Evolutionary conservation across 1,140 invertebrate genomes (phyloP), one percentile per base, ranked within the genome.

Genomic region (Propsilocerus akamusi): DNA sequence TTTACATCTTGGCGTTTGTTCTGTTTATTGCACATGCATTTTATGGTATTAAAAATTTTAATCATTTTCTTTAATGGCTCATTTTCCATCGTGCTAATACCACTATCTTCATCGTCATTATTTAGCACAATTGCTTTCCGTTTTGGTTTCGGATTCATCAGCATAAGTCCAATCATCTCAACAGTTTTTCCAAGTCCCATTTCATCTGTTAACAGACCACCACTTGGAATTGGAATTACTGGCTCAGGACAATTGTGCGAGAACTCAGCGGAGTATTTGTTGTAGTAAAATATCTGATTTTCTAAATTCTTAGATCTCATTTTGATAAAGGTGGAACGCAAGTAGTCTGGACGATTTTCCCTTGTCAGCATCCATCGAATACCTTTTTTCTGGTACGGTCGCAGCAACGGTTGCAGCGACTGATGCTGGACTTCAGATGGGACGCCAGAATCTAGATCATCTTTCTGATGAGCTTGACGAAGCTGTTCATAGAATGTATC

Each of bases 161-260:
- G 58, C 54, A 87, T 72, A 50, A 77, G 73, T 12, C 80, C 73
- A 10, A 88, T 57, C 20, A 86, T 73, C 66, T 88, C 84, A 4
- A 88, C 76, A 0, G 85, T 87, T 68, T 88, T 88, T 2, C 85
- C 85, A 14, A 88, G 61, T 8, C 84, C 85, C 85, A 88, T 89
- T 67, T 88, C 84, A 67, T 89, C 85, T 14, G 82, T 83, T 46
- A 89, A 63, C 49, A 89, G 85, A 5, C 84, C 85, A 48, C 84
- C 83, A n/a, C 69, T 72, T 28, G 68, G 65, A 24, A 66, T 32
- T 2, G 51, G 3, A 10, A 57, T 52, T 25, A 63, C 48, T 1
- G 17, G 1, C 10, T 58, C 26, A 22, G 71, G 71, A 53, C 58
- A 57, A 10, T 59, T 53, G 22, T 54, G 50, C 17, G 54, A 52